Evolutionary conservation across 2,888 invertebrate species (phyloP).

Genomic region (Orthonevra nobilis): DNA sequence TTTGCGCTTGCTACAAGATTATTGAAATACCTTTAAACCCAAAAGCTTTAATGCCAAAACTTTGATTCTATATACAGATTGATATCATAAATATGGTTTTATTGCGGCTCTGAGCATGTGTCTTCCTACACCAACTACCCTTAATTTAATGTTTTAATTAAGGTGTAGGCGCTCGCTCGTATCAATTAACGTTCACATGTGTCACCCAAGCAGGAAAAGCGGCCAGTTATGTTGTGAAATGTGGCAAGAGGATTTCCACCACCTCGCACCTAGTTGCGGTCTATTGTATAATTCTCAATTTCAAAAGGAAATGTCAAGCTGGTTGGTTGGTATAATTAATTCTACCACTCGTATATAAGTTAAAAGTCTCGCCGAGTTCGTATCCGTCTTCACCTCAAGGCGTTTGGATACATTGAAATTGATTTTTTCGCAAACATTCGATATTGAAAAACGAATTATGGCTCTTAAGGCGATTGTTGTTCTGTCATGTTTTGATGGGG

Average conservation of each 20-base stretch:
- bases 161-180: conserved; percentile 2
- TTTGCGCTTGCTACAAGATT: too few relatives aligned
- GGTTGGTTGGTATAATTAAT: conserved; percentile 46
- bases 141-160: conserved; percentile 36
- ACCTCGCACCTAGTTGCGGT: conserved; percentile 19
- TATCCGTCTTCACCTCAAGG: not conserved
- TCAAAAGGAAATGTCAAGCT: conserved; percentile 53
- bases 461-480: conserved; percentile 45
- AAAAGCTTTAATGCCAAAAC: too few relatives aligned
- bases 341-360: conserved; percentile 32
- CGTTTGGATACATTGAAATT: conserved; percentile 25
- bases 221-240: conserved; percentile 19
- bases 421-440: conserved; percentile 26
- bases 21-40: too few relatives aligned
- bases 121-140: not conserved
- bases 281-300: conserved; percentile 32
- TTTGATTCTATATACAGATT: too few relatives aligned
- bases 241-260: conserved; percentile 25
- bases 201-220: conserved; percentile 20
- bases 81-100: too few relatives aligned
- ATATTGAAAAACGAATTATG: conserved; percentile 57
- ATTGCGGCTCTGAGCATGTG: not conserved
- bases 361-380: conserved; percentile 10
- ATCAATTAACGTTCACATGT: conserved; percentile 19
- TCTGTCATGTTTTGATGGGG: conserved; percentile 30